A percentile compares a stretch with the other conserved stretches of the same genome.
These are phyloP conservation scores for Shargacucullia verbasci DNA, from an alignment of 2,888 invertebrate genomes.

Conservation along the genomic window DNA sequence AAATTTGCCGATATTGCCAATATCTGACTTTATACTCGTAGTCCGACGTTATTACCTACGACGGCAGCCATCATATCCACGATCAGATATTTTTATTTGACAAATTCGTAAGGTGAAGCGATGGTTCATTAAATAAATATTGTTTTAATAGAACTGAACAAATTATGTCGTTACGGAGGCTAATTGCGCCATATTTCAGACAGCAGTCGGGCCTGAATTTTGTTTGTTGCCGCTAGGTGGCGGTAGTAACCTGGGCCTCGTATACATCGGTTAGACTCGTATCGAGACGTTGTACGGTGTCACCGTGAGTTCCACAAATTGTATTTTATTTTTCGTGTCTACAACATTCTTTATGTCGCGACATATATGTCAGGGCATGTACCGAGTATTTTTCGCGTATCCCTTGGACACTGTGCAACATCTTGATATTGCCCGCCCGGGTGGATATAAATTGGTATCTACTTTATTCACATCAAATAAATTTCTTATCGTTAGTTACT, in stretches of 20 bases:
- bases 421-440: conserved; percentile 37
- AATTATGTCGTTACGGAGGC: conserved; percentile 53
- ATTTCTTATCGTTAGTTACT: conserved; percentile 41
- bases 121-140: conserved; percentile 48
- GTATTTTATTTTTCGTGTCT: conserved; percentile 46
- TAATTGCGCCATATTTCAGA: conserved; percentile 52
- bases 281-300: conserved; percentile 38
- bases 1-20: conserved; percentile 57
- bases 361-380: conserved; percentile 28
- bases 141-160: conserved; percentile 52
- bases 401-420: conserved; percentile 23
- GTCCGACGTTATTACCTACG: conserved; percentile 27
- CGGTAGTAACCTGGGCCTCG: conserved; percentile 30
- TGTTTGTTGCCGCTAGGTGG: conserved; percentile 43
- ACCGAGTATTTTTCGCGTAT: conserved; percentile 40
- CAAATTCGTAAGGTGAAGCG: conserved; percentile 33
- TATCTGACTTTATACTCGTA: conserved; percentile 48
- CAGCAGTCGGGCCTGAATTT: conserved; percentile 26
- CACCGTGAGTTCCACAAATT: conserved; percentile 43
- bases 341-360: conserved; percentile 41
- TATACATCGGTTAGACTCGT: conserved; percentile 13
- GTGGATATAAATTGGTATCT: conserved; percentile 40
- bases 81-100: conserved; percentile 32
- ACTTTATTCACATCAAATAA: conserved; percentile 36
- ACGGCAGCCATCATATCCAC: conserved; percentile 2